Conservation (phyloP, 1,140 invertebrate species). For the Mamestra configurata region DNA sequence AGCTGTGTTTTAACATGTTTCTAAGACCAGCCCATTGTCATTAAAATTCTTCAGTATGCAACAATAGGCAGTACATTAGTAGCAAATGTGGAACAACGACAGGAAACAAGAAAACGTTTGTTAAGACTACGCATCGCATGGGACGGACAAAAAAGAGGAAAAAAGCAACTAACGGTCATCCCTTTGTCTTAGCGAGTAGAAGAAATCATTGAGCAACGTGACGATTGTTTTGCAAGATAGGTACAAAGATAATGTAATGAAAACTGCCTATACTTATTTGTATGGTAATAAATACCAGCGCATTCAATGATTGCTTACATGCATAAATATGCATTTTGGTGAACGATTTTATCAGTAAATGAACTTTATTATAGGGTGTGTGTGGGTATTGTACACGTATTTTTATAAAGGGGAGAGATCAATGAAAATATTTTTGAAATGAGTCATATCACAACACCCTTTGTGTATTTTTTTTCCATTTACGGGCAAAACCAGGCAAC, state of each 20-base stretch:
- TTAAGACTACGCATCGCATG: conserved; percentile 61
- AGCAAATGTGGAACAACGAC: conserved; percentile 63
- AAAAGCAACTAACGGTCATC: conserved; percentile 68
- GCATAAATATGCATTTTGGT: conserved; percentile 23
- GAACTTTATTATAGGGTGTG: conserved; percentile 12
- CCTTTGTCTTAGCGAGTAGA: conserved; percentile 69
- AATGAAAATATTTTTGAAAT: background rate
- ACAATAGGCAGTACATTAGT: conserved; percentile 62
- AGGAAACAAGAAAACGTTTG: conserved; percentile 67
- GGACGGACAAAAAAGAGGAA: conserved; percentile 61
- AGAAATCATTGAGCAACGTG: conserved; percentile 63
- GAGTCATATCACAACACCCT: too few species aligned
- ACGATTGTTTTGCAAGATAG: conserved; percentile 62
- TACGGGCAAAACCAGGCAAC: too few species aligned
- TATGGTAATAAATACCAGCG: conserved; percentile 23
- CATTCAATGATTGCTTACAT: conserved; percentile 37
- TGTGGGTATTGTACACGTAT: background rate
- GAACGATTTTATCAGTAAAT: conserved; percentile 33
- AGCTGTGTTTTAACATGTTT: conserved; percentile 47
- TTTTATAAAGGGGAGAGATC: conserved; percentile 11
- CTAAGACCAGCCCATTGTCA: conserved; percentile 34
- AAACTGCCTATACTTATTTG: conserved; percentile 36
- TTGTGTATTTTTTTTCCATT: too few species aligned
- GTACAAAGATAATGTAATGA: conserved; percentile 36
- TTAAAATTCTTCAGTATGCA: conserved; percentile 54